Percentiles rank a stretch among this genome's conserved stretches.
Conservation (phyloP, 2,113 vertebrate genomes). For the Poeciliopsis turrubarensis region DNA sequence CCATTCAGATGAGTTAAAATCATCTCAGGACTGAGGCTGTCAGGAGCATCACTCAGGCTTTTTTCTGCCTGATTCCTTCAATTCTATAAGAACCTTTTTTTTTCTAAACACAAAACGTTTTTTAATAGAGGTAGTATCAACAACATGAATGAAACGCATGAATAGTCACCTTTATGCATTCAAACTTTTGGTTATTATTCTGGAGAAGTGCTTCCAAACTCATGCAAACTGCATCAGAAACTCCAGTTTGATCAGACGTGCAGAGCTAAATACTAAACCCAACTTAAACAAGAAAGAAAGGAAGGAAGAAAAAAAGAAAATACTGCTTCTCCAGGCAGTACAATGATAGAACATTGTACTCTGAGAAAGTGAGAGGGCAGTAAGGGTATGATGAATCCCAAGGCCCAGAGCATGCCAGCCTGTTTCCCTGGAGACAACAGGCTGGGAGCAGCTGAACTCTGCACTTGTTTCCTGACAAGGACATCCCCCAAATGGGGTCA, state of each 20-base stretch:
- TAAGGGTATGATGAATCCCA: slow-evolving; percentile 4
- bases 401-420: not conserved
- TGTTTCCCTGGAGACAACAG: slow-evolving; percentile 42
- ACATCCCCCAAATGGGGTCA: slow-evolving; percentile 18
- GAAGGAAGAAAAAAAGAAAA: not conserved
- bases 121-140: no score
- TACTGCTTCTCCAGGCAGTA: not conserved
- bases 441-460: slow-evolving; percentile 28
- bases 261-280: no score
- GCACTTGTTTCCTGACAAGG: slow-evolving; percentile 44
- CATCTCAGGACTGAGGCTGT: not conserved
- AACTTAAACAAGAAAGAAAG: not conserved
- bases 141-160: no score
- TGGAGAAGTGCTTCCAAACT: no score
- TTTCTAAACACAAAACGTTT: no score
- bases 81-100: no score
- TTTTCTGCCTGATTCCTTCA: no score
- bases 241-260: no score
- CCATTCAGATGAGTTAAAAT: not conserved
- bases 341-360: slow-evolving; percentile 27
- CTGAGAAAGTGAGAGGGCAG: slow-evolving; percentile 29
- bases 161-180: no score
- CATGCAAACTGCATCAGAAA: no score
- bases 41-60: not conserved
- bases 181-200: no score